Evolutionary conservation across 1,140 invertebrate genomes (phyloP), one percentile per base, ranked within the genome.

Genomic region (Maniola jurtina): DNA sequence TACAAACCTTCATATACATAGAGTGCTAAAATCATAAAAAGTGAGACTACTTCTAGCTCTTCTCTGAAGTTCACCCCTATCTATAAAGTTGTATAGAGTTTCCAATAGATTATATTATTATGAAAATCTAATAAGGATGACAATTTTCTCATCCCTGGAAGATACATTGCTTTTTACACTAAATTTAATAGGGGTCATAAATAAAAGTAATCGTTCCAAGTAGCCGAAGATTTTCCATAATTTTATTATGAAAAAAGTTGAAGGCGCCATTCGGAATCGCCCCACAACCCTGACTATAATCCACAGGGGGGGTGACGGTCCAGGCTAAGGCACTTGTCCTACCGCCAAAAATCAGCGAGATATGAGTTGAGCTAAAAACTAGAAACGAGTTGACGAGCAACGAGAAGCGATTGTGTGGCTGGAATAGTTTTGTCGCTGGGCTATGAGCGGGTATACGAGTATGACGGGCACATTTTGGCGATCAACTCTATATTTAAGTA

Each of bases 151-250:
- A 75, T 78, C 76, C 75, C 66, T 67, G 75, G 75, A 73, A 80
- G 75, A 63, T 72, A 77, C 75, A 77, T 77, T 76, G 79, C 71
- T 76, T 75, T 68, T 70, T 79, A 81, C 83, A 81, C 75, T 82
- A 87, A 84, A 81, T 85, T 88, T n/a, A n/a, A 86, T 84, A 82
- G 74, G 69, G 74, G 80, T 62, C 75, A 84, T 86, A 86, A 88
- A 88, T 86, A 86, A 85, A 76, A 83, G 80, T 80, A 84, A 88
- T 83, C 84, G 83, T 85, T 80, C 78, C 77, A 81, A 85, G 75
- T 78, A 79, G 77, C 74, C 68, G 71, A 76, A 77, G 79, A 79
- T 84, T 86, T 85, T 81, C 76, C 77, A 81, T 84, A 88, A 84
- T 88, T 88, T 86, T 84, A 88, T 88, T 86, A 88, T 75, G 73